Conservation (phyloP, 2,888 invertebrate species). For the Oscheius myriophilus region DNA sequence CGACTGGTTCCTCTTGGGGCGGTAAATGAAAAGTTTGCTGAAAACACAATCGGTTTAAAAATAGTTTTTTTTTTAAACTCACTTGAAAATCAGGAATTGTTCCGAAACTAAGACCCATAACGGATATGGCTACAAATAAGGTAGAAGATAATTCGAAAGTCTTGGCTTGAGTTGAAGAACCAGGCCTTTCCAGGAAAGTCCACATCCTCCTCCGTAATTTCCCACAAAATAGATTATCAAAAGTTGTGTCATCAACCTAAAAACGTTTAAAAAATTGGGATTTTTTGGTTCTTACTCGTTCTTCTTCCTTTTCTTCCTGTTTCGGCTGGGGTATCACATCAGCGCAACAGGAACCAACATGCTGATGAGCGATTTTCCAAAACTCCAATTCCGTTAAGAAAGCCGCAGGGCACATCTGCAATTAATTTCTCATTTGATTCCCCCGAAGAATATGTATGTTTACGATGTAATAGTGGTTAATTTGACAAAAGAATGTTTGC, state of each 20-base stretch:
- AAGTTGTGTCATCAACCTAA: constrained; percentile 69
- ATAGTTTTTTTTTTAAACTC: neutral
- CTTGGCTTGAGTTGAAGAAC: constrained; percentile 62
- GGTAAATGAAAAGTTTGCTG: constrained; percentile 65
- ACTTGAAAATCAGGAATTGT: constrained; percentile 70
- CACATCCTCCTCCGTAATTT: constrained; percentile 68
- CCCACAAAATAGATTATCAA: constrained; percentile 67
- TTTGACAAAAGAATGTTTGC: too few species aligned
- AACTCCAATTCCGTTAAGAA: constrained; percentile 68
- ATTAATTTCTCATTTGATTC: constrained; percentile 1
- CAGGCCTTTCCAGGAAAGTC: constrained; percentile 67
- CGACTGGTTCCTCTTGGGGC: constrained; percentile 64
- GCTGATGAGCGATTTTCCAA: constrained; percentile 65
- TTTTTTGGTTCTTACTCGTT: constrained; percentile 47
- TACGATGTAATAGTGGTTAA: too few species aligned
- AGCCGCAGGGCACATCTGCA: constrained; percentile 63
- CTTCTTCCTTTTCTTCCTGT: constrained; percentile 64
- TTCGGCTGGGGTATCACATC: constrained; percentile 63
- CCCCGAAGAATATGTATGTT: too few species aligned
- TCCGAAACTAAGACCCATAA: constrained; percentile 69
- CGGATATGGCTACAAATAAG: constrained; percentile 68
- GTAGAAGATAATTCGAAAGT: constrained; percentile 69
- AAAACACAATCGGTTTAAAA: constrained; percentile 12
- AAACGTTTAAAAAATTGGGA: neutral
- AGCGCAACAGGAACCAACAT: constrained; percentile 68